Conservation (phyloP, 2,888 invertebrate species). For the Trissolcus japonicus region DNA sequence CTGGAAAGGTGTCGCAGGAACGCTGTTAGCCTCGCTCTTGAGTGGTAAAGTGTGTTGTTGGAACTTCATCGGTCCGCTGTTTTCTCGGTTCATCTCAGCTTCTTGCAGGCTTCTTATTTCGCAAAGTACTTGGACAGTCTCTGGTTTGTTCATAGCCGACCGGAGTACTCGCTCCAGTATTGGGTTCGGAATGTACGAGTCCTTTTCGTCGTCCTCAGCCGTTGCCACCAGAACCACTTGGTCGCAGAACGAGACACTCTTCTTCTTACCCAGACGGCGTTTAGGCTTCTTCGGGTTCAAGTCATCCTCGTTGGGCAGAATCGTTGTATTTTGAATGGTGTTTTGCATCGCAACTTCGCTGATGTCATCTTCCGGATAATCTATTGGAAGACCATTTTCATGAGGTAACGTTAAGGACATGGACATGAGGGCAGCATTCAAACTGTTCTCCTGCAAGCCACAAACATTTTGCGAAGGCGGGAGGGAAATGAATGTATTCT, state of each 20-base stretch:
- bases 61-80: slow-evolving; percentile 71
- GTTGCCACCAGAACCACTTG: slow-evolving; percentile 95
- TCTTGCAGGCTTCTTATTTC: slow-evolving; percentile 77
- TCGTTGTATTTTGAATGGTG: slow-evolving; percentile 73
- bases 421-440: slow-evolving; percentile 71
- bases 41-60: slow-evolving; percentile 76
- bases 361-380: slow-evolving; percentile 73
- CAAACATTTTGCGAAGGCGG: slow-evolving; percentile 31
- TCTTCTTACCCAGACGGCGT: slow-evolving; percentile 86
- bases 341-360: slow-evolving; percentile 75
- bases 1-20: slow-evolving; percentile 72
- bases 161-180: slow-evolving; percentile 90
- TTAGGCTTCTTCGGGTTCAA: slow-evolving; percentile 77
- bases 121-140: slow-evolving; percentile 78
- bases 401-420: slow-evolving; percentile 76
- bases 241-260: slow-evolving; percentile 96
- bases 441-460: slow-evolving; percentile 62
- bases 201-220: slow-evolving; percentile 93
- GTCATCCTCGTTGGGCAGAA: slow-evolving; percentile 72
- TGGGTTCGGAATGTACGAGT: slow-evolving; percentile 93
- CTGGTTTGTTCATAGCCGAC: slow-evolving; percentile 87
- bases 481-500: slow-evolving; percentile 59
- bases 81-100: slow-evolving; percentile 74
- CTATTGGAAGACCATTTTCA: slow-evolving; percentile 77
- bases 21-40: slow-evolving; percentile 72